These are phyloP conservation scores for Macroramphosus scolopax DNA, from an alignment of 2,797 vertebrate genomes.

Conservation along the genomic window DNA sequence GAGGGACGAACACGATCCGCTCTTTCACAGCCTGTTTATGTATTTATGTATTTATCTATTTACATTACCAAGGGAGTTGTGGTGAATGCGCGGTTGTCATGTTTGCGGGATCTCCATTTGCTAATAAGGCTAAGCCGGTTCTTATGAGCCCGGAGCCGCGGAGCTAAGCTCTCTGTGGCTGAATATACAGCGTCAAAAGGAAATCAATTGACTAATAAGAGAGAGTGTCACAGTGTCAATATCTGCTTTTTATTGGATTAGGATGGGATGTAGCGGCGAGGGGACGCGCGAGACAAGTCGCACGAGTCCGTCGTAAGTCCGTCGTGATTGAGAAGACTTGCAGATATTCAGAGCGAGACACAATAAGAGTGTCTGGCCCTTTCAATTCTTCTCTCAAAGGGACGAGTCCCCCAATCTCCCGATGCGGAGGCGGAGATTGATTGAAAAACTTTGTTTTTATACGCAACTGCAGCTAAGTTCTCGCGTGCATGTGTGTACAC, in stretches of 20 bases:
- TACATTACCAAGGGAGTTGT: constrained; percentile 64
- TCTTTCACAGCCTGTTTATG: constrained; percentile 70
- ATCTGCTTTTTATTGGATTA: constrained; percentile 34
- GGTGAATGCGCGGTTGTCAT: constrained; percentile 57
- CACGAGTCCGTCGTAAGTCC: neutral
- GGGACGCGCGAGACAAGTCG: neutral
- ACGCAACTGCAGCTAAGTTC: constrained; percentile 14
- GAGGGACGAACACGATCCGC: constrained; percentile 62
- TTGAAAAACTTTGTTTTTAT: constrained; percentile 16
- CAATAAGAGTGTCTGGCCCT: constrained; percentile 8
- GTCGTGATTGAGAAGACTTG: neutral
- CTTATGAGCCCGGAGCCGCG: constrained; percentile 47
- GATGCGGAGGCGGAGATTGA: constrained; percentile 15
- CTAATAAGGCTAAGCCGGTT: constrained; percentile 73
- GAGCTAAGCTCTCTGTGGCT: constrained; percentile 51
- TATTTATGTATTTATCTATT: constrained; percentile 78
- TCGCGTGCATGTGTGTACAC: constrained; percentile 7
- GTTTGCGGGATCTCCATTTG: constrained; percentile 58
- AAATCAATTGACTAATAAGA: constrained; percentile 70
- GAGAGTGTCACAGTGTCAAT: constrained; percentile 49
- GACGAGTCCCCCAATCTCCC: constrained; percentile 25
- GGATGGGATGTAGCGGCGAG: neutral
- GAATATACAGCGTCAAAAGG: constrained; percentile 48
- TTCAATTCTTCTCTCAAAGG: constrained; percentile 31
- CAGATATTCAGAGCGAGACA: neutral